Conservation (phyloP, 1,140 invertebrate genomes). For the Limonius californicus region DNA sequence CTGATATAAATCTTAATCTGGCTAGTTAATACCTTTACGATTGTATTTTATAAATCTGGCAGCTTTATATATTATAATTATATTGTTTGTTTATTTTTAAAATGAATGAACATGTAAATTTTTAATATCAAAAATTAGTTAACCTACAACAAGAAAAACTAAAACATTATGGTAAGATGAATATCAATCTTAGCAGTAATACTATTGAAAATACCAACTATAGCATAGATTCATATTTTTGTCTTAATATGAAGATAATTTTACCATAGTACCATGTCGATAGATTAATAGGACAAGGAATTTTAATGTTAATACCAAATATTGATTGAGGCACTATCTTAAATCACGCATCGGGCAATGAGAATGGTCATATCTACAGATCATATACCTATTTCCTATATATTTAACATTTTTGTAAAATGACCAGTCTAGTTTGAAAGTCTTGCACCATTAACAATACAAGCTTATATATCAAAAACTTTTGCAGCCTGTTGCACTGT, state of each 20-base stretch:
- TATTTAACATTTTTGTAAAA: background rate
- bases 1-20: slow-evolving; percentile 4
- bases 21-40: background rate
- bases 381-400: background rate
- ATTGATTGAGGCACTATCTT: slow-evolving; percentile 2
- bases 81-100: background rate
- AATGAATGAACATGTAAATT: too few species aligned
- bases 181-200: too few species aligned
- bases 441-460: too few species aligned
- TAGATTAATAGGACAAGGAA: background rate
- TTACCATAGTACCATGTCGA: background rate
- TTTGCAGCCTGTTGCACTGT: too few species aligned
- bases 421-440: background rate
- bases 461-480: too few species aligned
- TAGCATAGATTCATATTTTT: background rate
- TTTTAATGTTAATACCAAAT: slow-evolving; percentile 1
- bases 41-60: background rate
- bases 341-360: background rate
- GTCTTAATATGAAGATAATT: background rate
- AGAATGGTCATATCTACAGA: background rate
- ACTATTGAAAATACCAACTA: too few species aligned
- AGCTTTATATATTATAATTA: background rate
- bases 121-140: too few species aligned
- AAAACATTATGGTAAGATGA: too few species aligned
- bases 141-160: too few species aligned